These are phyloP conservation scores for Phalacrocorax aristotelis DNA, from an alignment of 2,113 vertebrate genomes.

Conservation along the genomic window DNA sequence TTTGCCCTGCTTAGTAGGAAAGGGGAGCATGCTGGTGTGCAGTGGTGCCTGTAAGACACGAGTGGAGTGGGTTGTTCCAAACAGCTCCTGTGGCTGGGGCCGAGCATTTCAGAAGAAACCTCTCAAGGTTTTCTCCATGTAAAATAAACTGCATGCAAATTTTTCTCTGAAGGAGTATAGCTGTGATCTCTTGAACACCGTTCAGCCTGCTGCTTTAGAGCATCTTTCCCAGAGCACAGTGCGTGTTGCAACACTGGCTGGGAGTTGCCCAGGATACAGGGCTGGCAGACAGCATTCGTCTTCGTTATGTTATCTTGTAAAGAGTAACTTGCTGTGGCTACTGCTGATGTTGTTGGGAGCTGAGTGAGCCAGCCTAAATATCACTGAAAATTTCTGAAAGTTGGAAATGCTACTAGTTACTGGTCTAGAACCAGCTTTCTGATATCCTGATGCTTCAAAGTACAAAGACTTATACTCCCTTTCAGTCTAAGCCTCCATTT, in stretches of 20 bases:
- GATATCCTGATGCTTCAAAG: neutral
- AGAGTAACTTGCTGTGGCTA: neutral
- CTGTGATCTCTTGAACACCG: neutral
- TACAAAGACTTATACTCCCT: neutral
- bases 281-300: neutral
- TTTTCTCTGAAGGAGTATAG: neutral
- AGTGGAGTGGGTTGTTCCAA: neutral
- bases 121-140: neutral
- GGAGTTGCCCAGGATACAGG: neutral
- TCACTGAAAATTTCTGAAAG: neutral
- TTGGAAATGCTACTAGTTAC: neutral
- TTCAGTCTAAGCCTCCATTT: neutral
- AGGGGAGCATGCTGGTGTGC: neutral
- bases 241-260: neutral
- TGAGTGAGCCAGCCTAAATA: neutral
- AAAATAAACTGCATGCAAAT: neutral
- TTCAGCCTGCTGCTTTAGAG: neutral
- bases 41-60: fast-evolving
- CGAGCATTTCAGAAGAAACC: neutral
- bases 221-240: neutral
- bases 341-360: neutral
- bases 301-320: neutral
- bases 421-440: neutral
- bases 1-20: neutral
- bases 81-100: neutral